Evolutionary conservation across 2,113 vertebrate species (phyloP), one percentile per base, ranked within the genome.

Genomic region (Mionectes macconnelli): DNA sequence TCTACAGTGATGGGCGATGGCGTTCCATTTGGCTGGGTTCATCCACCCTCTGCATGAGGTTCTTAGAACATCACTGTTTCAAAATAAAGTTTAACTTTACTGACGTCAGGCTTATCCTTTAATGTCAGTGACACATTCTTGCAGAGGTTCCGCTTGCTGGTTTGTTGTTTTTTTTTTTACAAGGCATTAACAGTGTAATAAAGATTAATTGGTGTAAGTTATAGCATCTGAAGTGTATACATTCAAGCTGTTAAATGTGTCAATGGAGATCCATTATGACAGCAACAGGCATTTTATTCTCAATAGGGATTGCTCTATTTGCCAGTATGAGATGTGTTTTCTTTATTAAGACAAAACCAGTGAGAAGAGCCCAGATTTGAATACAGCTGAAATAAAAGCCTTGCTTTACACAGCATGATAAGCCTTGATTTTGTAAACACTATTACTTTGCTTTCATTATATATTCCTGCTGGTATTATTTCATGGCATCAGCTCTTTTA

Each of bases 211-310:
- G 96, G 80, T 72, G 75, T 90, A 96, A 96, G 89, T 96, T 97
- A 96, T 92, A 90, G 82, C 79, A 60, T 94, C 94, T 97, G 91
- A 98, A 97, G 96, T 96, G 83, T 94, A 75, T 89, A 97, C 69
- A 84, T 97, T 98, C 97, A 97, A 97, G 97, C 97, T 97, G 96
- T 97, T 98, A 97, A 98, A 97, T 96, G 96, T 96, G 95, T 94
- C 93, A 96, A 57, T 56, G 74, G 97, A 97, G 97, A 97, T 97
- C 97, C 97, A 97, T 98, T 98, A 96, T 84, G 87, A 97, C 93
- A 94, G 96, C 93, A 97, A 97, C 3, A 7, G 95, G 92, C 96
- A 90, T 66, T 76, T 96, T 97, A 95, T 84, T 97, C 97, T 97
- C 97, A 94, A 95, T 89, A 96, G 97, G 96, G 72, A 97, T 97